phyloP scores from a whole-genome alignment of 2,888 invertebrate genomes.

The Drosophila quinaria region DNA sequence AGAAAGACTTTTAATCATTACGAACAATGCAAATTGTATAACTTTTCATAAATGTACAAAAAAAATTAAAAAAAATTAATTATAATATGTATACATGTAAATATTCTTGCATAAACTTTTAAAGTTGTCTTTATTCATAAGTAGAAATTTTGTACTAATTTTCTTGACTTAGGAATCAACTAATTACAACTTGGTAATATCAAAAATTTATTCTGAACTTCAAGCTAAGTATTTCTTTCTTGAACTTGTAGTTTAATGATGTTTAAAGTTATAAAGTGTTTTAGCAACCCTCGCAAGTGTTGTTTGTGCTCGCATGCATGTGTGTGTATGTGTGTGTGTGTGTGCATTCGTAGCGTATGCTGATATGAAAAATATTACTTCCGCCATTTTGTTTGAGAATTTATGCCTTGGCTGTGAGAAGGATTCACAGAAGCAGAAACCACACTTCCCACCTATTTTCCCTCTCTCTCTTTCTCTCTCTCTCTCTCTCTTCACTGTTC shows the following conservation, averaged over 20 bases:
- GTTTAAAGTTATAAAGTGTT: not conserved
- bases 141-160: too few relatives aligned
- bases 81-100: too few relatives aligned
- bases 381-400: slow-evolving; percentile 69
- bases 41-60: too few relatives aligned
- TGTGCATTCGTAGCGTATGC: slow-evolving; percentile 54
- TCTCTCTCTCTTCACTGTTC: not conserved
- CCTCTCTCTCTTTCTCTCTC: not conserved
- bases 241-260: not conserved
- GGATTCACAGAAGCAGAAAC: slow-evolving; percentile 22
- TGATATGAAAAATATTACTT: slow-evolving; percentile 79
- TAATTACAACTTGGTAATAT: too few relatives aligned
- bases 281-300: slow-evolving; percentile 42
- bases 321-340: slow-evolving; percentile 25
- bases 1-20: too few relatives aligned
- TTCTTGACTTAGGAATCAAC: too few relatives aligned
- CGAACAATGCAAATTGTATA: too few relatives aligned
- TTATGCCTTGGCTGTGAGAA: slow-evolving; percentile 50
- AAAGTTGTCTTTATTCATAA: too few relatives aligned
- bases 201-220: too few relatives aligned
- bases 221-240: too few relatives aligned
- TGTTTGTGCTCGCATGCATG: slow-evolving; percentile 18
- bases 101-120: too few relatives aligned
- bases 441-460: slow-evolving; percentile 12
- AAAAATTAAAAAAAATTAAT: too few relatives aligned